Percentiles rank a stretch among this genome's conserved stretches.
phyloP scores from a whole-genome alignment of 2,113 vertebrate species.

The Mustelus asterias region DNA sequence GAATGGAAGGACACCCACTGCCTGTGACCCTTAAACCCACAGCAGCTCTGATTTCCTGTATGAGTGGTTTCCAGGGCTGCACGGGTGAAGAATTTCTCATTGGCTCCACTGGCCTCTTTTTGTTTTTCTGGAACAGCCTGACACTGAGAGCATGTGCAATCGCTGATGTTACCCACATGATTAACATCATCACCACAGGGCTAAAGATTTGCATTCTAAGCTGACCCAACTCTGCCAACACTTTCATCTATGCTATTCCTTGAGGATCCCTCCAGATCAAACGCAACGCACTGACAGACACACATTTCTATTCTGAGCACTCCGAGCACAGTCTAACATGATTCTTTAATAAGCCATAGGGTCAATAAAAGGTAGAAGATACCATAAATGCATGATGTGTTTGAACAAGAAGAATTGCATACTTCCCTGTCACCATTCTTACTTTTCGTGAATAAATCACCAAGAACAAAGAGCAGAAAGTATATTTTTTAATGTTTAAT shows the following conservation, averaged over 20 bases:
- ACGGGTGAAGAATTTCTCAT: background rate
- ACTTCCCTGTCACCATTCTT: background rate
- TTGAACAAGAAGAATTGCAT: conserved; percentile 14
- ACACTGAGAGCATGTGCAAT: background rate
- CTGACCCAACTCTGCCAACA: background rate
- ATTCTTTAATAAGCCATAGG: background rate
- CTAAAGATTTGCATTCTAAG: conserved; percentile 3
- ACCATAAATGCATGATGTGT: background rate
- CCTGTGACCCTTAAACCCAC: no score
- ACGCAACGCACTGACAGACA: background rate
- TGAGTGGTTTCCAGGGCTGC: no score
- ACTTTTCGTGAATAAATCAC: background rate
- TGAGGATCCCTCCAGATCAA: background rate
- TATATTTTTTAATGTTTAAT: background rate
- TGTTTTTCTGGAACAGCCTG: background rate
- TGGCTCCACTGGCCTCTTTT: background rate
- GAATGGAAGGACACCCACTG: no score
- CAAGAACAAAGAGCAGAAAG: background rate
- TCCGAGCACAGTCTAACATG: background rate
- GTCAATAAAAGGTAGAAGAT: background rate
- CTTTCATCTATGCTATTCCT: conserved; percentile 15
- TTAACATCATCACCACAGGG: background rate
- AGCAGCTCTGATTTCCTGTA: no score
- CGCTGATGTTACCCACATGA: background rate
- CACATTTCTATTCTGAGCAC: background rate